Conservation (phyloP, 2,888 invertebrate species). For the Pterostichus niger region DNA sequence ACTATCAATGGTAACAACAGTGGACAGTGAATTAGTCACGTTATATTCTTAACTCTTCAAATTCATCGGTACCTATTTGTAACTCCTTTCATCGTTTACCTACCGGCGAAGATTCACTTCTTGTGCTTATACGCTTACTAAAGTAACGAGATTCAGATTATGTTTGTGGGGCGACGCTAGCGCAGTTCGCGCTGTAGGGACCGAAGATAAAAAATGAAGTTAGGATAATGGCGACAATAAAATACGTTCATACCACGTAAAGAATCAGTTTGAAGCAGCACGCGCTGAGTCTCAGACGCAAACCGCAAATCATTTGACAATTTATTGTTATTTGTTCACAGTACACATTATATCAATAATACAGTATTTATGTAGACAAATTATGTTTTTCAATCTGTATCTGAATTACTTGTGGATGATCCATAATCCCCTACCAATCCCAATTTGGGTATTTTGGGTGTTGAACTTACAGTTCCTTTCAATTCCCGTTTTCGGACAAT, state of each 20-base stretch:
- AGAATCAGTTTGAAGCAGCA: slow-evolving; percentile 33
- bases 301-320: slow-evolving; percentile 41
- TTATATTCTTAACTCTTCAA: slow-evolving; percentile 36
- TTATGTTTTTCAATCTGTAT: slow-evolving; percentile 61
- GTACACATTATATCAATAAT: slow-evolving; percentile 60
- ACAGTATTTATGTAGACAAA: slow-evolving; percentile 65
- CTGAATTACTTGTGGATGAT: slow-evolving; percentile 72
- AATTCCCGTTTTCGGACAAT: slow-evolving; percentile 65
- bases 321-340: slow-evolving; percentile 66
- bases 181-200: slow-evolving; percentile 16
- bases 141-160: slow-evolving; percentile 30
- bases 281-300: slow-evolving; percentile 33
- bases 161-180: slow-evolving; percentile 15
- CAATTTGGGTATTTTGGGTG: slow-evolving; percentile 23
- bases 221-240: slow-evolving; percentile 54
- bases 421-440: slow-evolving; percentile 73
- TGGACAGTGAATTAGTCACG: slow-evolving; percentile 13
- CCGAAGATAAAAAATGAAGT: slow-evolving; percentile 13
- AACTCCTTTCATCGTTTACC: slow-evolving; percentile 49
- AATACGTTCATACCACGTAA: slow-evolving; percentile 39
- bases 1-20: slow-evolving; percentile 18
- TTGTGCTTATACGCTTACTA: slow-evolving; percentile 60
- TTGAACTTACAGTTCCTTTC: slow-evolving; percentile 8
- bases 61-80: slow-evolving; percentile 39
- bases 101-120: slow-evolving; percentile 49